Conservation (phyloP, 2,797 vertebrate species). For the Paratrypauchen microcephalus region DNA sequence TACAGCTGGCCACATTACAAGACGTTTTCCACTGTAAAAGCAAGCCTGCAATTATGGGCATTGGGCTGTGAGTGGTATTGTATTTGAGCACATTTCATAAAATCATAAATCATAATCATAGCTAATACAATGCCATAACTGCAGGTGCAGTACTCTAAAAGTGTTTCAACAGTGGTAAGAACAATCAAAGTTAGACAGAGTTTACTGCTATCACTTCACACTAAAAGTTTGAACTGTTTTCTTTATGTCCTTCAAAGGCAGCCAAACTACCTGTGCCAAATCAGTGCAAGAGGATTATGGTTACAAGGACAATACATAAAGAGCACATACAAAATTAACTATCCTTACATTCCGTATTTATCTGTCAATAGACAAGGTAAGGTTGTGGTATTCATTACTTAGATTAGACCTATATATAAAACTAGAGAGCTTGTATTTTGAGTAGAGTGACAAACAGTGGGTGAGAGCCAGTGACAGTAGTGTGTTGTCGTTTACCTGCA, state of each 20-base stretch:
- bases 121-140: neutral
- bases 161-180: constrained; percentile 16
- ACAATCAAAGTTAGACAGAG: constrained; percentile 46
- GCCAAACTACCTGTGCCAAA: constrained; percentile 57
- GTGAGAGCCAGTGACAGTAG: constrained; percentile 19
- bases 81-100: constrained; percentile 21
- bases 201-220: constrained; percentile 42
- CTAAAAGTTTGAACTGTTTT: constrained; percentile 51
- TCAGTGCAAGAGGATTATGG: constrained; percentile 75
- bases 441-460: constrained; percentile 43
- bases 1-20: neutral
- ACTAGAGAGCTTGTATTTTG: constrained; percentile 63
- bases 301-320: constrained; percentile 73
- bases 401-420: constrained; percentile 61
- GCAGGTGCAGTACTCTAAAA: constrained; percentile 20
- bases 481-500: constrained; percentile 77
- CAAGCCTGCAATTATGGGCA: constrained; percentile 1
- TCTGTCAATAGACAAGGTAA: constrained; percentile 70
- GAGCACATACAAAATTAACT: constrained; percentile 64
- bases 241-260: constrained; percentile 56
- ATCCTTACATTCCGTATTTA: constrained; percentile 58
- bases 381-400: constrained; percentile 71
- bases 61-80: constrained; percentile 23
- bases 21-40: constrained; percentile 4
- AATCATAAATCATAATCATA: too few species aligned